Percentiles rank a stretch among this genome's conserved stretches.
Conservation (phyloP, 92 coral and sea anemone genomes). For the Micromussa lordhowensis region DNA sequence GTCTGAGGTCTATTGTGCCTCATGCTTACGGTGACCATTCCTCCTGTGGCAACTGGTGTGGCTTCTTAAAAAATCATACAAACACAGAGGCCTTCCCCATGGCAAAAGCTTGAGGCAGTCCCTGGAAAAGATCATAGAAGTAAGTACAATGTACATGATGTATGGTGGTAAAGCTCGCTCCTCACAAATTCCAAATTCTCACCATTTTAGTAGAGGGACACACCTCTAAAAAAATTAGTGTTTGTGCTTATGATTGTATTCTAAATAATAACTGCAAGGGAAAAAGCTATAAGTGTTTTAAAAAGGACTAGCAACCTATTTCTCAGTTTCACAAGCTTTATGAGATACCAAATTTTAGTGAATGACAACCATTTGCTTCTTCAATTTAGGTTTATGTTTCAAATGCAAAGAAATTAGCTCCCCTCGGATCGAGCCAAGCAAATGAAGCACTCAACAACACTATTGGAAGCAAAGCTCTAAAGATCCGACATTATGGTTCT, state of each 20-base stretch:
- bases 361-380: too few relatives aligned
- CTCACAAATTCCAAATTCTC: too few relatives aligned
- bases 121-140: slow-evolving; percentile 3
- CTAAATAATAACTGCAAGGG: too few relatives aligned
- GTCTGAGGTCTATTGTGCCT: slow-evolving; percentile 55
- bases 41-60: slow-evolving; percentile 57
- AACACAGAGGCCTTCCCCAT: slow-evolving; percentile 34
- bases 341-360: too few relatives aligned
- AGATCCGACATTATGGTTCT: neutral
- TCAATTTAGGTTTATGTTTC: neutral
- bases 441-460: slow-evolving; percentile 61
- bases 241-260: too few relatives aligned
- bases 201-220: too few relatives aligned
- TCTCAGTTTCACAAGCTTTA: too few relatives aligned
- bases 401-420: slow-evolving; percentile 43
- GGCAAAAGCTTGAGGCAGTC: slow-evolving; percentile 14
- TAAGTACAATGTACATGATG: too few relatives aligned
- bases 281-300: too few relatives aligned
- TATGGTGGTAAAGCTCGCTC: too few relatives aligned
- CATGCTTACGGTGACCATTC: slow-evolving; percentile 65
- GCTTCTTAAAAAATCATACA: slow-evolving; percentile 45
- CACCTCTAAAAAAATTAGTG: too few relatives aligned
- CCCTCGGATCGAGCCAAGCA: slow-evolving; percentile 59
- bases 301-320: too few relatives aligned
- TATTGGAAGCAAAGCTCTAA: slow-evolving; percentile 24